Evolutionary conservation across 2,888 invertebrate genomes (phyloP).

Genomic region (Mesorhabditis sp.): DNA sequence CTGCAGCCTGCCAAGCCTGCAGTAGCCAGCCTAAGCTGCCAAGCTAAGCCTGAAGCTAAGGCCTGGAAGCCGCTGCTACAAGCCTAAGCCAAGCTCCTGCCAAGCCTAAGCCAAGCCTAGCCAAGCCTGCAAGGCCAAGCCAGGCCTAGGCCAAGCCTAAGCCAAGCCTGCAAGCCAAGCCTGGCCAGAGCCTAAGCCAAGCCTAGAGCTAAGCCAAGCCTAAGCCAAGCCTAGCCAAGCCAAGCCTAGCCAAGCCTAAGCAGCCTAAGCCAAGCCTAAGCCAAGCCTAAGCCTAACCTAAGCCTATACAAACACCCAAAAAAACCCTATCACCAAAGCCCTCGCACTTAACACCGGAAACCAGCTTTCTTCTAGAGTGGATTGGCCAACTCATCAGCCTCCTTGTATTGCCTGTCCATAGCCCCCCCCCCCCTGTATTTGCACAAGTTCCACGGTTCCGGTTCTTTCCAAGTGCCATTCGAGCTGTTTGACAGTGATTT

Average conservation of each 20-base stretch:
- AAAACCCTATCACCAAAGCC: no score
- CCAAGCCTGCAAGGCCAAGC: neutral
- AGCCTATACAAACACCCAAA: neutral
- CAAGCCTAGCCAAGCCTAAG: neutral
- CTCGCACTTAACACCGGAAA: no score
- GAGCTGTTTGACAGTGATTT: no score
- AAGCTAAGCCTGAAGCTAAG: neutral
- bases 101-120: neutral
- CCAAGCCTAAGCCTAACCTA: neutral
- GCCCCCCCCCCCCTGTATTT: no score
- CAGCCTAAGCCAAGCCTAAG: neutral
- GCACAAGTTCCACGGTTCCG: no score
- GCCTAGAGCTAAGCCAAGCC: no score
- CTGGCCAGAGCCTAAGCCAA: neutral
- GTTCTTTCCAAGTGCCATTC: no score
- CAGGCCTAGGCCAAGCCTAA: neutral
- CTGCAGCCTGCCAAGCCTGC: neutral
- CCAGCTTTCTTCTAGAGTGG: no score
- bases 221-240: slow-evolving; percentile 2
- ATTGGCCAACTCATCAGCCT: no score
- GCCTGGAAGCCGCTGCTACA: no score
- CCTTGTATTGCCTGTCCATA: no score
- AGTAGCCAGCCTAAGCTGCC: neutral
- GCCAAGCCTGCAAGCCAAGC: neutral
- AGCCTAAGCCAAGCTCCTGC: neutral